Percentiles rank a stretch among this genome's conserved stretches.
These are phyloP conservation scores for Diploscapter pachys DNA, from an alignment of 1,140 invertebrate genomes.

Conservation along the genomic window DNA sequence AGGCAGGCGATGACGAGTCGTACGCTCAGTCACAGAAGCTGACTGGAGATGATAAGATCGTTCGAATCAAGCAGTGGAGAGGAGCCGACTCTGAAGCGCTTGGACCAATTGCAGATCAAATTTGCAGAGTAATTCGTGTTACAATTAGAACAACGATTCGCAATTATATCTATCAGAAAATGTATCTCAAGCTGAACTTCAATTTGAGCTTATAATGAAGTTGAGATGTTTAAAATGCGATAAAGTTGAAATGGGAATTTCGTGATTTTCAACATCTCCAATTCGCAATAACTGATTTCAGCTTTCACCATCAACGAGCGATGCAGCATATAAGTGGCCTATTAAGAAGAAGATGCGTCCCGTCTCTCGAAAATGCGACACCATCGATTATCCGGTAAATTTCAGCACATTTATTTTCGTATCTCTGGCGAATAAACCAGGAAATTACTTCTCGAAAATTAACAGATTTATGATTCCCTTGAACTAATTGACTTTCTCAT, in stretches of 20 bases:
- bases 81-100: slow-evolving; percentile 45
- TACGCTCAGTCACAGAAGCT: slow-evolving; percentile 13
- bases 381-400: too few species aligned
- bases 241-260: slow-evolving; percentile 3
- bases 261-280: neutral
- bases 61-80: slow-evolving; percentile 48
- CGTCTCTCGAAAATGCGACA: too few species aligned
- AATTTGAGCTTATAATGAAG: slow-evolving; percentile 8
- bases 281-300: too few species aligned
- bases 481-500: too few species aligned
- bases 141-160: neutral
- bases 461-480: too few species aligned
- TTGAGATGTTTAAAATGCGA: too few species aligned
- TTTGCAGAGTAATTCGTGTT: slow-evolving; percentile 44
- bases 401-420: too few species aligned
- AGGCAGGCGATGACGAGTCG: slow-evolving; percentile 37
- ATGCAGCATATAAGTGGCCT: too few species aligned
- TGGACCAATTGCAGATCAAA: slow-evolving; percentile 49
- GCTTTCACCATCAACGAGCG: too few species aligned
- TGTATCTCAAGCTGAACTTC: slow-evolving; percentile 34
- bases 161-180: slow-evolving; percentile 14
- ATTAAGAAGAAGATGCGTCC: too few species aligned
- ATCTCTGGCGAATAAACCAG: too few species aligned
- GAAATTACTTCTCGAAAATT: too few species aligned
- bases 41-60: slow-evolving; percentile 34